Evolutionary conservation across 2,797 vertebrate genomes (phyloP).

Genomic region (Crenichthys baileyi): DNA sequence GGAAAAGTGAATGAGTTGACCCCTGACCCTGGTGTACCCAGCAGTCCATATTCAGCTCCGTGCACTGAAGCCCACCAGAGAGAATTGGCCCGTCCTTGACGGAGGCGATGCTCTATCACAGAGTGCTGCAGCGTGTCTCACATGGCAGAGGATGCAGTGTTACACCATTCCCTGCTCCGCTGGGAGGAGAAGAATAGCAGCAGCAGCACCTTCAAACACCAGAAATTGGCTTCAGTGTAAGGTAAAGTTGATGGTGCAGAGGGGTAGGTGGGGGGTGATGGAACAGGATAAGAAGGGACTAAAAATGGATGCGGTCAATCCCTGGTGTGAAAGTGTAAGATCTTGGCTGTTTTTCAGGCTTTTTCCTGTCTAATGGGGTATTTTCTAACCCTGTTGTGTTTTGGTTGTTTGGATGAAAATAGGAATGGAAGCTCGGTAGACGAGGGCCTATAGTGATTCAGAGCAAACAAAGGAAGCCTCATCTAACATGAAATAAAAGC

Average conservation of each 20-base stretch:
- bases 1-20: conserved; percentile 46
- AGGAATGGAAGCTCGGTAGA: conserved; percentile 10
- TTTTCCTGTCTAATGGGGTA: conserved; percentile 42
- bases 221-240: conserved; percentile 32
- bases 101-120: conserved; percentile 51
- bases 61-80: conserved; percentile 15
- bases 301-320: conserved; percentile 22
- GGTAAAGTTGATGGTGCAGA: neutral
- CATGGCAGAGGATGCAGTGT: conserved; percentile 50
- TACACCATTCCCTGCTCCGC: conserved; percentile 37
- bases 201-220: conserved; percentile 37
- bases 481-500: conserved; percentile 55
- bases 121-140: conserved; percentile 62
- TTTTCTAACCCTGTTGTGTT: conserved; percentile 22
- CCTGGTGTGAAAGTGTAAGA: conserved; percentile 41
- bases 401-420: conserved; percentile 34
- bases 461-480: conserved; percentile 2
- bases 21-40: conserved; percentile 55
- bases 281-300: conserved; percentile 35
- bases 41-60: conserved; percentile 55
- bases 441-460: neutral
- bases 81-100: conserved; percentile 53
- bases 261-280: conserved; percentile 12
- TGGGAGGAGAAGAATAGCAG: conserved; percentile 40
- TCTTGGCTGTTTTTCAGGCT: conserved; percentile 39